Conservation (phyloP, 1,140 invertebrate species). For the Rhyacophila brunnea region DNA sequence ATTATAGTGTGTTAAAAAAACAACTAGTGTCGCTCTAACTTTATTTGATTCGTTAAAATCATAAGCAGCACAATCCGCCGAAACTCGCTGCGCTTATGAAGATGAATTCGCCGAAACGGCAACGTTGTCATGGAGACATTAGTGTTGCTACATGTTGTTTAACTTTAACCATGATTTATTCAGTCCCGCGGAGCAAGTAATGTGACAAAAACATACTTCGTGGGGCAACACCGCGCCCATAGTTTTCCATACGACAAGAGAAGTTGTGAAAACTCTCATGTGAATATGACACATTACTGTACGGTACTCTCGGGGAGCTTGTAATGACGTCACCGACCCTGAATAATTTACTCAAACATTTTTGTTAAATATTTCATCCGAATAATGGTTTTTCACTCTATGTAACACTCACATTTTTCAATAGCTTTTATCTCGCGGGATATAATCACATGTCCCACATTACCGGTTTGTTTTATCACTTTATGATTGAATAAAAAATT, state of each 20-base stretch:
- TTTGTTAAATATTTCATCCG: too few relatives aligned
- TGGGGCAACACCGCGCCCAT: constrained; percentile 4
- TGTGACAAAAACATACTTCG: constrained; percentile 31
- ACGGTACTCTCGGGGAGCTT: constrained; percentile 14
- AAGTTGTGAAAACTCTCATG: constrained; percentile 21
- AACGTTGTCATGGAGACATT: constrained; percentile 21
- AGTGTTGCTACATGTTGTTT: constrained; percentile 21
- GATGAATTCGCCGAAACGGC: constrained; percentile 7
- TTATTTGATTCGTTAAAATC: not conserved
- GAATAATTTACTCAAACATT: constrained; percentile 13
- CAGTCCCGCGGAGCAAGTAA: constrained; percentile 25
- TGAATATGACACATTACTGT: constrained; percentile 20
- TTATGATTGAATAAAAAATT: too few relatives aligned
- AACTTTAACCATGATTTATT: constrained; percentile 34
- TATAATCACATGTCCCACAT: too few relatives aligned
- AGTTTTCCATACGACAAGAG: constrained; percentile 8
- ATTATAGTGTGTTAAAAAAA: not conserved
- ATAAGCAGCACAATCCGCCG: not conserved
- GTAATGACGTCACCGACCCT: constrained; percentile 16
- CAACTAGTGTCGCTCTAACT: not conserved
- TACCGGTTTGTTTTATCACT: too few relatives aligned
- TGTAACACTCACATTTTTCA: too few relatives aligned
- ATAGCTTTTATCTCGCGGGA: too few relatives aligned
- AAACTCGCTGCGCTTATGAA: constrained; percentile 7
- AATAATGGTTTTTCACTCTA: too few relatives aligned